These are phyloP conservation scores for Montifringilla adamsi DNA, from an alignment of 2,113 vertebrate genomes.

Conservation along the genomic window DNA sequence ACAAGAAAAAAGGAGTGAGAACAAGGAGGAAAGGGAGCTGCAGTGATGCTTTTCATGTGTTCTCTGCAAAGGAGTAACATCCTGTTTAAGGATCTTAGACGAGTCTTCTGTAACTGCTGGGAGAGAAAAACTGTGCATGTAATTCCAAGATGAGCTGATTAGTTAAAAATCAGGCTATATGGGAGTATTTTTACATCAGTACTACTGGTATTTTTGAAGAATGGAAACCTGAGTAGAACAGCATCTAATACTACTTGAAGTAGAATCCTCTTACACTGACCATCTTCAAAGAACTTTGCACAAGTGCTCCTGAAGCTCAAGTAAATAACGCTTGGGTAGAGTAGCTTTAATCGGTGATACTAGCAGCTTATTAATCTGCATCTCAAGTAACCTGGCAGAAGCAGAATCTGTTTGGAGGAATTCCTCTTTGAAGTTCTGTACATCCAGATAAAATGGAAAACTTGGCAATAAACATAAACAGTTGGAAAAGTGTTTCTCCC, in stretches of 20 bases:
- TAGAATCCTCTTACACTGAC: neutral
- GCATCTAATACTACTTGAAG: neutral
- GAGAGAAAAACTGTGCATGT: neutral
- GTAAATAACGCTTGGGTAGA: neutral
- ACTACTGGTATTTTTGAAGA: neutral
- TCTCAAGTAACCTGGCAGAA: neutral
- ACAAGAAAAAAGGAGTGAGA: neutral
- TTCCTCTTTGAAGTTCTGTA: neutral
- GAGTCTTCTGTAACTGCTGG: neutral
- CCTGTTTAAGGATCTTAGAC: neutral
- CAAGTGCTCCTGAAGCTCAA: neutral
- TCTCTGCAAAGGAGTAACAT: neutral
- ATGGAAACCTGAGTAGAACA: neutral
- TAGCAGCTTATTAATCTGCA: neutral
- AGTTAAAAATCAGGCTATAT: neutral
- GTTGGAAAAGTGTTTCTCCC: neutral
- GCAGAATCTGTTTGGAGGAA: neutral
- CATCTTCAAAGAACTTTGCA: neutral
- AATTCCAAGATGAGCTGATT: neutral
- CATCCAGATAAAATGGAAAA: neutral
- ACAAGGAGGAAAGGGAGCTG: neutral
- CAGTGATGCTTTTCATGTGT: neutral
- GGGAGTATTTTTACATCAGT: neutral
- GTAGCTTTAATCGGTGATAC: neutral
- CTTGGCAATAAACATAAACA: neutral